Conservation (phyloP, 2,113 vertebrate species). For the Elephas maximus region DNA sequence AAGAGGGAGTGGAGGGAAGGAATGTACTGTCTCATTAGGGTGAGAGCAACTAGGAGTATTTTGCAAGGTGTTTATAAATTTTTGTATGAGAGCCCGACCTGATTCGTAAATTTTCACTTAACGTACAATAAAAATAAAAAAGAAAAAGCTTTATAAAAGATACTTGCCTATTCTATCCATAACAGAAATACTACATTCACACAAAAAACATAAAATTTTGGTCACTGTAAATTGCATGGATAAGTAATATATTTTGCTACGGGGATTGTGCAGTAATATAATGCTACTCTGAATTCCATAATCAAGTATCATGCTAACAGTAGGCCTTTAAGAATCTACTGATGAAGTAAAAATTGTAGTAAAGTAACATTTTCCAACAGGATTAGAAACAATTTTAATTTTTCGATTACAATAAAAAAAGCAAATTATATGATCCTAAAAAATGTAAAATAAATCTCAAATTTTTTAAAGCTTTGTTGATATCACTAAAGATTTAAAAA, state of each 20-base stretch:
- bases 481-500: slow-evolving; percentile 18
- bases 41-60: too few relatives aligned
- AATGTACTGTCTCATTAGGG: too few relatives aligned
- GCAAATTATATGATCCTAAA: background rate
- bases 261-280: background rate
- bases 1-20: too few relatives aligned
- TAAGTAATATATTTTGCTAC: background rate
- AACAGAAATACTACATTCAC: background rate
- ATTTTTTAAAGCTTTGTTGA: background rate
- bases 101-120: too few relatives aligned
- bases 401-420: slow-evolving; percentile 48
- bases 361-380: slow-evolving; percentile 16
- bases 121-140: background rate
- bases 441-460: slow-evolving; percentile 35
- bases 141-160: background rate
- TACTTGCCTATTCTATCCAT: background rate
- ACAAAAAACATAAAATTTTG: background rate
- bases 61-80: too few relatives aligned
- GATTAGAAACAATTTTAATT: background rate
- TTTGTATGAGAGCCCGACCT: too few relatives aligned
- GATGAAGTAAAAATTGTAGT: background rate
- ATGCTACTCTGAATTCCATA: background rate
- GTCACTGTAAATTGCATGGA: background rate
- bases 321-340: background rate
- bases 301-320: background rate